Base-by-base conservation (phyloP, 1,140 invertebrate species). In the Drosophila pectinifera region DNA sequence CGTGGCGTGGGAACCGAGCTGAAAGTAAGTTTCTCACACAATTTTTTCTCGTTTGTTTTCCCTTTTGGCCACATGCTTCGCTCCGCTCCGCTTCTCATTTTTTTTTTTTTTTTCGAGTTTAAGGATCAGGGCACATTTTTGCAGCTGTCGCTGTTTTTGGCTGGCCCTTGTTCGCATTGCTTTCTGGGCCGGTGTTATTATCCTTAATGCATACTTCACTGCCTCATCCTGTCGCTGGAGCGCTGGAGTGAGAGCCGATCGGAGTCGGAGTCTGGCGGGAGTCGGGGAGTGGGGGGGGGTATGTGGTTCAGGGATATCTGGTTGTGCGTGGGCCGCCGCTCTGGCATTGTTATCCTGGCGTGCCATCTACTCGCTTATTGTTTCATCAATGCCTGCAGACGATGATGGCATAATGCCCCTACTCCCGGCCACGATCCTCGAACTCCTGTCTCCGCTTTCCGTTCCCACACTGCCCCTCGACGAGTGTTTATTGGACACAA, bases 1-100 rank as follows among this genome's bases (percentile, higher is more conserved):
- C 90, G 90, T 91, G 90, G 90, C 90, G 90, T 91, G 90, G 90
- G 90, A 91, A 91, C 90, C 81, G 80, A 89, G 73, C 75, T 89
- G 86, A 91, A 90, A 91, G 83, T 91, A 84, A 91, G 90, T 91
- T 91, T 91, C 90, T 91, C 90, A 91, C 90, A 91, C 85, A 84
- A 88, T 82, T 88, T 91, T 91, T 91, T 91, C 75, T 90, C 89
- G 79, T 91, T 90, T 91, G 82, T 91, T 91, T 91, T 89, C 84
- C 80, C 91, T 76, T 91, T 85, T 77, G 82, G 80, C 82, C 85
- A 89, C 90, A 90, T 90, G 90, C 84, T 91, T 89, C 88, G 78
- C 78, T 89, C 82, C 78, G 81, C 70, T 76, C 34, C 48, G 69
- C 39, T 61, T 59, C 46, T 57, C 67, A 36, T 57, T 72, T 64